Conservation (phyloP, 2,113 vertebrate genomes). For the Puntigrus tetrazona region DNA sequence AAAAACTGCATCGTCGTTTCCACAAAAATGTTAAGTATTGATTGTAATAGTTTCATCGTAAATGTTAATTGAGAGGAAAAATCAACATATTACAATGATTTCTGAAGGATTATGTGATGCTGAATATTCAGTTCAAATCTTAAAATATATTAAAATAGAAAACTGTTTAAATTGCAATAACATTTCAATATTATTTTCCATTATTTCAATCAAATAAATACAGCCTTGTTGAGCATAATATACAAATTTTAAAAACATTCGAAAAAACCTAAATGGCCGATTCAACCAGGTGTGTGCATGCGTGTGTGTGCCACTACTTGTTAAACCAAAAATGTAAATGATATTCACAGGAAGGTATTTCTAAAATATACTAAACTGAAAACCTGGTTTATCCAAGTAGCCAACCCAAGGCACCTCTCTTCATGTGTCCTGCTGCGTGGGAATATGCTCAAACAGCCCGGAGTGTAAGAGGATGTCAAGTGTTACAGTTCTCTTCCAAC, state of each 20-base stretch:
- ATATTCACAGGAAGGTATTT: background rate
- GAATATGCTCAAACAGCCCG: constrained; percentile 82
- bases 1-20: no score
- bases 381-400: constrained; percentile 45
- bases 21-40: no score
- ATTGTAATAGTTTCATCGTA: no score
- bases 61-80: no score
- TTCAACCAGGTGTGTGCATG: no score
- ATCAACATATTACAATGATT: no score
- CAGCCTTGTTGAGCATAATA: background rate
- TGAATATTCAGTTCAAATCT: no score
- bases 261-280: no score
- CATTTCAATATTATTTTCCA: background rate
- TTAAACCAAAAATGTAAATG: background rate
- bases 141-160: no score
- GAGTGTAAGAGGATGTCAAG: constrained; percentile 94
- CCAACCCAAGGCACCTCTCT: constrained; percentile 66
- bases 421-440: constrained; percentile 83
- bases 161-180: no score
- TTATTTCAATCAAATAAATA: background rate
- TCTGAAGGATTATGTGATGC: no score
- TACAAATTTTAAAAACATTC: background rate
- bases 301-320: no score
- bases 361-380: background rate
- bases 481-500: constrained; percentile 91